Evolutionary conservation across 2,113 vertebrate genomes (phyloP).

Genomic region (Polyodon spathula): DNA sequence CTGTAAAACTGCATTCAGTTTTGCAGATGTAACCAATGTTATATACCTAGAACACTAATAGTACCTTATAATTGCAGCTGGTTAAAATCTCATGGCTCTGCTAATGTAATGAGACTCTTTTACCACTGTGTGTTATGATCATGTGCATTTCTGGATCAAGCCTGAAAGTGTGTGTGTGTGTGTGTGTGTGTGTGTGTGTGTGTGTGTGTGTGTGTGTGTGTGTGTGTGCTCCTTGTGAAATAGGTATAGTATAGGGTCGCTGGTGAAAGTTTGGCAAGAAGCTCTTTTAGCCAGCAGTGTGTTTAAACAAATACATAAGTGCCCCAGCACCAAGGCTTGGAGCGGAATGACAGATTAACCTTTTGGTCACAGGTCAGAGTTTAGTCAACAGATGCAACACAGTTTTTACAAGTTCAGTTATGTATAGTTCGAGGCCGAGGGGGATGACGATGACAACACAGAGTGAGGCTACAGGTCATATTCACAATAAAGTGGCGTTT

Average conservation of each 20-base stretch:
- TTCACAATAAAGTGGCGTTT: too few relatives aligned
- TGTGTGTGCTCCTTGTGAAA: background rate
- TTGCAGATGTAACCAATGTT: background rate
- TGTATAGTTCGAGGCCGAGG: slow-evolving; percentile 20
- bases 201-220: background rate
- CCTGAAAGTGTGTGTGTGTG: background rate
- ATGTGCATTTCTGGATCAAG: background rate
- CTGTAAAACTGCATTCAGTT: background rate
- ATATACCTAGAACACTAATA: background rate
- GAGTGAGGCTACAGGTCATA: too few relatives aligned
- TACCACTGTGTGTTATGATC: background rate
- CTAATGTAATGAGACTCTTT: background rate
- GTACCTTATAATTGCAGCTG: background rate
- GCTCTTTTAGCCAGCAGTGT: background rate
- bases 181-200: background rate
- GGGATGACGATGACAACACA: slow-evolving; percentile 17
- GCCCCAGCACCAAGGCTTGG: background rate
- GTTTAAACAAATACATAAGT: background rate
- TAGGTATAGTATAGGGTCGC: background rate
- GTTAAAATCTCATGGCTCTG: background rate
- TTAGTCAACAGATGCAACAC: background rate
- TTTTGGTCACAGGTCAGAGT: background rate
- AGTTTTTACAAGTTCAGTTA: slow-evolving; percentile 5
- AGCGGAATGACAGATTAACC: background rate
- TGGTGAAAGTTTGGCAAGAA: background rate